Evolutionary conservation across 2,888 invertebrate species (phyloP).

Genomic region (Tuberolachnus salignus): DNA sequence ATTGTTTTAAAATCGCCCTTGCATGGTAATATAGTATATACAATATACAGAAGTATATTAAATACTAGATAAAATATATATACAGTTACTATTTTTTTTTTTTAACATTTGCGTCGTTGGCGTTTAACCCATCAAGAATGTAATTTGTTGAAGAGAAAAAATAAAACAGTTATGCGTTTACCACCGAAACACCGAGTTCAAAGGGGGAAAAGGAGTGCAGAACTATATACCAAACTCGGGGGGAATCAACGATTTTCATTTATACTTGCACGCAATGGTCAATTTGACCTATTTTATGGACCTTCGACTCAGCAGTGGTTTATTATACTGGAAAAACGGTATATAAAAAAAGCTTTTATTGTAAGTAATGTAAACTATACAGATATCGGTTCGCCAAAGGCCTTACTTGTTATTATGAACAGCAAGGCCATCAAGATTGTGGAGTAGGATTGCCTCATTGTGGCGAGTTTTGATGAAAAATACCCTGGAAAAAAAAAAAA

Average conservation of each 20-base stretch:
- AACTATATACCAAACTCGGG: background rate
- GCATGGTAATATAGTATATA: background rate
- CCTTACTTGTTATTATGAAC: conserved; percentile 44
- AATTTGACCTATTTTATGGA: conserved; percentile 51
- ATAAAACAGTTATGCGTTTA: conserved; percentile 20
- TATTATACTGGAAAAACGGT: background rate
- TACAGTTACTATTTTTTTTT: background rate
- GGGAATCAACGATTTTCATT: conserved; percentile 19
- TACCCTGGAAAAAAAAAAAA: conserved; percentile 44
- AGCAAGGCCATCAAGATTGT: conserved; percentile 39
- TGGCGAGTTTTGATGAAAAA: conserved; percentile 1
- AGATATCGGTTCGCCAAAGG: conserved; percentile 22
- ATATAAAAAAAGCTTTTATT: background rate
- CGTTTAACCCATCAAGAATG: conserved; percentile 16
- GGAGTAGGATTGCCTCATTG: conserved; percentile 46
- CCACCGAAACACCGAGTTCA: background rate
- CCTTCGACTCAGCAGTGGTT: conserved; percentile 45
- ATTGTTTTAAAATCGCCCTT: background rate
- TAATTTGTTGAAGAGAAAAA: conserved; percentile 14
- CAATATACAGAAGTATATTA: background rate
- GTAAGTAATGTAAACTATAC: background rate
- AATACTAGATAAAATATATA: background rate
- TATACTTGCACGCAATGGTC: conserved; percentile 43
- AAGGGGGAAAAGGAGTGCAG: conserved; percentile 3
- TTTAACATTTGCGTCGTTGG: background rate